A percentile compares a stretch with the other conserved stretches of the same genome.
Conservation (phyloP, 2,888 invertebrate species). For the Omphaloscelis lunosa region DNA sequence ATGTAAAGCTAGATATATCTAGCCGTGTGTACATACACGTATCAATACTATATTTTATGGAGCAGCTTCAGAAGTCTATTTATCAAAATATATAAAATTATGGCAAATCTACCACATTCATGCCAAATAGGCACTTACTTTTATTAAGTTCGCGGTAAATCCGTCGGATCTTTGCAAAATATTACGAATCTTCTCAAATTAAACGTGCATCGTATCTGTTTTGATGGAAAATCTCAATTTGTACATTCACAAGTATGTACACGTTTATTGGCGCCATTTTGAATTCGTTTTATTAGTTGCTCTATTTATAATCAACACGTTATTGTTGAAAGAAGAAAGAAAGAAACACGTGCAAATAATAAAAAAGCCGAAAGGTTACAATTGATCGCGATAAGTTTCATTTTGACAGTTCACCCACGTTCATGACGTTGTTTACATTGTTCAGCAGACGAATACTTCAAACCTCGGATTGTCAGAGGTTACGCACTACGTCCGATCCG, state of each 20-base stretch:
- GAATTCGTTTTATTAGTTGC: not conserved
- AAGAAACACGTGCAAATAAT: not conserved
- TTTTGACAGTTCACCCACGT: too few relatives aligned
- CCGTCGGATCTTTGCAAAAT: slow-evolving; percentile 33
- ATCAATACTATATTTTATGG: not conserved
- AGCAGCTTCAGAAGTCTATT: not conserved
- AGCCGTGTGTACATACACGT: not conserved
- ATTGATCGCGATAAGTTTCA: too few relatives aligned
- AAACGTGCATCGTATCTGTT: not conserved
- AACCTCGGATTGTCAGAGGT: too few relatives aligned
- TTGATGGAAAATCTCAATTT: slow-evolving; percentile 31
- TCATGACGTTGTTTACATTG: too few relatives aligned
- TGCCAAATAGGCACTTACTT: slow-evolving; percentile 35
- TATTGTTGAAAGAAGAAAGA: not conserved
- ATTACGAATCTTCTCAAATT: slow-evolving; percentile 6
- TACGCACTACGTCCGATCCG: too few relatives aligned
- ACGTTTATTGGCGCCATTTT: not conserved
- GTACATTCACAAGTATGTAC: not conserved
- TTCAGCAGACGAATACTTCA: too few relatives aligned
- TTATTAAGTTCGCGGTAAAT: slow-evolving; percentile 15
- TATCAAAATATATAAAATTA: not conserved
- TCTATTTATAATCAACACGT: not conserved
- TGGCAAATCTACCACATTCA: not conserved
- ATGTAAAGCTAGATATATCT: too few relatives aligned
- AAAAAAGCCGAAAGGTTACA: too few relatives aligned